Percentiles rank a stretch among this genome's conserved stretches.
These are phyloP conservation scores for Cecropterus lyciades DNA, from an alignment of 1,140 invertebrate genomes.

Conservation along the genomic window DNA sequence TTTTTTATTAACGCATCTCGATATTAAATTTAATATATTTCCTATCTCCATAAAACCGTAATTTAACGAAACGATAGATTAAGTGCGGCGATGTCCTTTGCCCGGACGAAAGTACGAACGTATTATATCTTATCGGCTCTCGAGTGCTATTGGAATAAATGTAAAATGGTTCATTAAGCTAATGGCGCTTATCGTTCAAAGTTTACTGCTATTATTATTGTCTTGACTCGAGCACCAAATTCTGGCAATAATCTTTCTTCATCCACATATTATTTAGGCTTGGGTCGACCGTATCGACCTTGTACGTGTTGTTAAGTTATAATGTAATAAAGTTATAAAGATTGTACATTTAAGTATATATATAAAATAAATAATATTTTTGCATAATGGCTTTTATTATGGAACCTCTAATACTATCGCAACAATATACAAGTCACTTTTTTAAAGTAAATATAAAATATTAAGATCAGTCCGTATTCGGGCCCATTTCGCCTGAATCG, in stretches of 20 bases:
- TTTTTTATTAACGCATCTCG: too few relatives aligned
- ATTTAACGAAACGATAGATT: neutral
- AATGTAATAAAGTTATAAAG: slow-evolving; percentile 31
- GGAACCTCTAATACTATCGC: too few relatives aligned
- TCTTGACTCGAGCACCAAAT: neutral
- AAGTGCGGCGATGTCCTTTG: neutral
- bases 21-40: too few relatives aligned
- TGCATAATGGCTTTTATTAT: neutral
- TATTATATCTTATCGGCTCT: neutral
- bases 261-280: neutral
- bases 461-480: too few relatives aligned
- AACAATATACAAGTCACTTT: too few relatives aligned
- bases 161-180: neutral
- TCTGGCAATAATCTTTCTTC: neutral
- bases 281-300: neutral
- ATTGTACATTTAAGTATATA: slow-evolving; percentile 44
- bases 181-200: neutral
- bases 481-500: too few relatives aligned
- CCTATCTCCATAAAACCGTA: neutral
- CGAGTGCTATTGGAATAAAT: neutral
- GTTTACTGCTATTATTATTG: neutral
- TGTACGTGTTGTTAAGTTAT: slow-evolving; percentile 17
- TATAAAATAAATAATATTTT: slow-evolving; percentile 7
- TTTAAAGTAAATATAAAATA: too few relatives aligned
- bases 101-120: neutral